Evolutionary conservation across 1,140 invertebrate genomes (phyloP).

Genomic region (Pseudomyrmex concolor): DNA sequence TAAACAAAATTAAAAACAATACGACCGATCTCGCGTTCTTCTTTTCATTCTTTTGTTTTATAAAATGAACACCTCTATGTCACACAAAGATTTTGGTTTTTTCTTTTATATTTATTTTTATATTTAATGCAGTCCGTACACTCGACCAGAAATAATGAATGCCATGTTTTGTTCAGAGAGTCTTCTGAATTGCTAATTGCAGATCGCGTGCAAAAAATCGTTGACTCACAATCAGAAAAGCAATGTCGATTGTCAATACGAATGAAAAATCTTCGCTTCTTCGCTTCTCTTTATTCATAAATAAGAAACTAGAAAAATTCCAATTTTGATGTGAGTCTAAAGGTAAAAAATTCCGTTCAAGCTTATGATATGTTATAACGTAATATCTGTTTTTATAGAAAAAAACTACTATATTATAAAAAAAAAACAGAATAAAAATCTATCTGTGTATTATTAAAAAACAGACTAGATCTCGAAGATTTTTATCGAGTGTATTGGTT

Average conservation of each 20-base stretch:
- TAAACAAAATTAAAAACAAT: not conserved
- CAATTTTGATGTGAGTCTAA: no score
- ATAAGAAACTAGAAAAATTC: not conserved
- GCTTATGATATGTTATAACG: not conserved
- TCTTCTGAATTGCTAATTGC: conserved; percentile 28
- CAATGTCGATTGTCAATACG: not conserved
- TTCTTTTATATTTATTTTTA: no score
- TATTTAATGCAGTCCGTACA: not conserved
- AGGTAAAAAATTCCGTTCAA: not conserved
- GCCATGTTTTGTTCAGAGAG: no score
- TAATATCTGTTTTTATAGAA: no score
- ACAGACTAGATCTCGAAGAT: no score
- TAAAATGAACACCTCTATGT: not conserved
- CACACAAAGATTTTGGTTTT: no score
- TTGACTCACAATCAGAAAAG: not conserved
- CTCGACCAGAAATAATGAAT: not conserved
- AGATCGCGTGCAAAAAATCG: not conserved
- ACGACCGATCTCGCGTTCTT: not conserved
- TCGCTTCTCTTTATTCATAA: not conserved
- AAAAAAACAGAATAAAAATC: no score
- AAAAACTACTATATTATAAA: no score
- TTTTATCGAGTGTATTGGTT: no score
- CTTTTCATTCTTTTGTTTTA: not conserved
- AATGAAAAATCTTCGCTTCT: not conserved
- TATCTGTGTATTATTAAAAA: no score